phyloP scores from a whole-genome alignment of 2,797 vertebrate genomes.

The Eurystomus glaucurus region DNA sequence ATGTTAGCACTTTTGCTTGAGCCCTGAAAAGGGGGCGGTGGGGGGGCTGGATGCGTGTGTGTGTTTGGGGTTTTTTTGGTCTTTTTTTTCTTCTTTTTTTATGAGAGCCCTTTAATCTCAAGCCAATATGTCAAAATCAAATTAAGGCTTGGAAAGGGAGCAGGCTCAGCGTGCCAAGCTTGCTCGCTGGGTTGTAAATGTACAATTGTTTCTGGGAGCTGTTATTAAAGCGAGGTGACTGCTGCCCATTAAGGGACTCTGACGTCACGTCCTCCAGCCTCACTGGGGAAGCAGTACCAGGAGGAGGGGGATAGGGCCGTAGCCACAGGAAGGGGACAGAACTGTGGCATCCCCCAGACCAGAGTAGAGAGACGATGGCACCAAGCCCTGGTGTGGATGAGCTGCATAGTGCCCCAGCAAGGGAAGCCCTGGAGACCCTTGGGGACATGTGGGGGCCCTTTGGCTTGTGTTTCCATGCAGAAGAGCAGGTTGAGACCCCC shows the following conservation, averaged over 20 bases:
- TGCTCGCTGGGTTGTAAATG: conserved; percentile 68
- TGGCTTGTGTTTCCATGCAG: neutral
- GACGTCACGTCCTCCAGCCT: conserved; percentile 65
- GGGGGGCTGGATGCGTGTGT: conserved; percentile 22
- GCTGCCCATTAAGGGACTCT: conserved; percentile 72
- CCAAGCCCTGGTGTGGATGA: accelerated
- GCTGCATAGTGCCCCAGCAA: accelerated
- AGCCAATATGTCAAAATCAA: conserved; percentile 83
- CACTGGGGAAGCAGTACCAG: neutral
- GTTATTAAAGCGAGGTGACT: conserved; percentile 69
- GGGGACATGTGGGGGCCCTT: neutral
- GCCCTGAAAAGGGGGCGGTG: conserved; percentile 63
- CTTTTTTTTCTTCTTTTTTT: conserved; percentile 34
- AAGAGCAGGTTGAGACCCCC: neutral
- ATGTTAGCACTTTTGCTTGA: conserved; percentile 86
- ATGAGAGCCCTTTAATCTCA: conserved; percentile 81
- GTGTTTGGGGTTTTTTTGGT: conserved; percentile 40
- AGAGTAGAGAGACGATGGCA: neutral
- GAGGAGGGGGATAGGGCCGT: neutral
- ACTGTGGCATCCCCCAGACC: accelerated
- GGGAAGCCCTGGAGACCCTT: neutral
- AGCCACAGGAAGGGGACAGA: neutral
- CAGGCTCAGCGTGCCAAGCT: conserved; percentile 71
- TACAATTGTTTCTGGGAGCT: conserved; percentile 79
- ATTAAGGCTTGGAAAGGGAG: conserved; percentile 80